Percentiles rank a stretch among this genome's conserved stretches.
phyloP scores from a whole-genome alignment of 2,113 vertebrate species.

The Hylia prasina region DNA sequence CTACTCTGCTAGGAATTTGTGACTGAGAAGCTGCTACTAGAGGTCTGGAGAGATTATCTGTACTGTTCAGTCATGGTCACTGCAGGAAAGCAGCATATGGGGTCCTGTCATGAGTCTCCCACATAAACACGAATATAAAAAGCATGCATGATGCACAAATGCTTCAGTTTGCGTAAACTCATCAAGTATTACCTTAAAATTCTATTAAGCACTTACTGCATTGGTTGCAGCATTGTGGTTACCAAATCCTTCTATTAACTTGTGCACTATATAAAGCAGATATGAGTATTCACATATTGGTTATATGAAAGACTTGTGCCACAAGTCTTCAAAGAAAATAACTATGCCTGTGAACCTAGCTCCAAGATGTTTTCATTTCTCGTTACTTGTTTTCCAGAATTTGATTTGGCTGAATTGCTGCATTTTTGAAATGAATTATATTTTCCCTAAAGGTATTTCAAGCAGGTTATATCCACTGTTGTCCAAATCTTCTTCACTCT shows the following conservation, averaged over 20 bases:
- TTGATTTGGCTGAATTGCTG: background rate
- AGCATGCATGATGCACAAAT: fast-evolving
- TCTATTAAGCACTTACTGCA: background rate
- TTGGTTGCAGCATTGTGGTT: background rate
- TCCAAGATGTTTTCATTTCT: background rate
- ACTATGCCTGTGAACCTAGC: background rate
- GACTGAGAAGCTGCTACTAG: background rate
- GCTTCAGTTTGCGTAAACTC: background rate
- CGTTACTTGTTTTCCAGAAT: background rate
- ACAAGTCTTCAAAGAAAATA: background rate
- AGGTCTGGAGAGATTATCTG: background rate
- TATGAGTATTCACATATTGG: background rate
- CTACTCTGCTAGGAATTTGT: background rate
- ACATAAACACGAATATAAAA: background rate
- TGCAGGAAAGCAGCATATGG: background rate
- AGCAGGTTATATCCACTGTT: background rate
- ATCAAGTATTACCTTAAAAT: background rate
- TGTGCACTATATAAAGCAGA: background rate
- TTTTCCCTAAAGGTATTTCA: background rate
- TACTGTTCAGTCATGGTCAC: background rate
- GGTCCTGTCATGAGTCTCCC: background rate
- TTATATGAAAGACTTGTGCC: background rate
- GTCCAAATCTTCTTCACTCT: background rate
- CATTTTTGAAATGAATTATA: background rate
- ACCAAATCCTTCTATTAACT: background rate